phyloP scores from a whole-genome alignment of 2,113 vertebrate species.

The Solenodon paradoxus region DNA sequence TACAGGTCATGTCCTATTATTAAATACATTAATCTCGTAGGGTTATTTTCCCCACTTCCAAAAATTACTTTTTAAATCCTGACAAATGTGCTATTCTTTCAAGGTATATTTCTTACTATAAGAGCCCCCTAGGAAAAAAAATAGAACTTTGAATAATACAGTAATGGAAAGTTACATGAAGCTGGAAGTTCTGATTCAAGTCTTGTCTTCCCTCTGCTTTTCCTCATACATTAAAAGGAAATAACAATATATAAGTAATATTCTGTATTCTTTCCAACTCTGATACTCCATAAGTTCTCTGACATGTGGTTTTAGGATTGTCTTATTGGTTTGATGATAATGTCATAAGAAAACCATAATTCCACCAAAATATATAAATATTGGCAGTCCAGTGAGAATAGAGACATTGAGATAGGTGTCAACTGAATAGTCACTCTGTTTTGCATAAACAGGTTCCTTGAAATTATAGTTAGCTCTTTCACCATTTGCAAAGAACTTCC shows the following conservation, averaged over 20 bases:
- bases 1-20: slow-evolving; percentile 41
- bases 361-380: not conserved
- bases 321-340: not conserved
- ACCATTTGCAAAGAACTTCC: not conserved
- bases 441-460: not conserved
- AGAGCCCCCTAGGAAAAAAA: not conserved
- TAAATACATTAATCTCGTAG: slow-evolving; percentile 34
- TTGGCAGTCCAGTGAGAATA: not conserved
- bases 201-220: not conserved
- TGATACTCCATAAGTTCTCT: not conserved
- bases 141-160: not conserved
- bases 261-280: not conserved
- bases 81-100: slow-evolving; percentile 26
- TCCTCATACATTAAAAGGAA: not conserved
- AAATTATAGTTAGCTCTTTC: not conserved
- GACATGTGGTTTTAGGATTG: not conserved
- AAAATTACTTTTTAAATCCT: slow-evolving; percentile 24
- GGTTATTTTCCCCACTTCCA: not conserved
- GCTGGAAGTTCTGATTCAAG: not conserved
- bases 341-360: not conserved
- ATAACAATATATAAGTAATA: not conserved
- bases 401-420: not conserved
- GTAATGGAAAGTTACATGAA: not conserved
- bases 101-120: not conserved
- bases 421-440: not conserved